phyloP scores from a whole-genome alignment of 2,888 invertebrate genomes.

The Oscheius myriophilus region DNA sequence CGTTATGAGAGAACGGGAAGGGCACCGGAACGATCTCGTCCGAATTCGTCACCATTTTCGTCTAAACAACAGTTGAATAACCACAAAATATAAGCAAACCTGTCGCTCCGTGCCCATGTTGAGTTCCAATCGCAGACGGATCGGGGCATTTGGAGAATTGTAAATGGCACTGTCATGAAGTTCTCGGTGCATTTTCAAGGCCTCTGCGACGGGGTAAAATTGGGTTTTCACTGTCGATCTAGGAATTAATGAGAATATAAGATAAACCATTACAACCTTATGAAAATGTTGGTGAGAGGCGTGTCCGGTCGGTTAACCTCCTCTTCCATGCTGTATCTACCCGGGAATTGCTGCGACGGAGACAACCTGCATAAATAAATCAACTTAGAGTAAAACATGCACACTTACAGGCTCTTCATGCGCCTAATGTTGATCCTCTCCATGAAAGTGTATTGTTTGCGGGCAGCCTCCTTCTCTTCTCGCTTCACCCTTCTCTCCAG shows the following conservation, averaged over 20 bases:
- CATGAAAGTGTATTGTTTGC: constrained; percentile 68
- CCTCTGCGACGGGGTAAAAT: constrained; percentile 81
- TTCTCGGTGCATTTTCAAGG: constrained; percentile 82
- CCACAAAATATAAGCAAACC: constrained; percentile 71
- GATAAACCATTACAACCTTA: constrained; percentile 31
- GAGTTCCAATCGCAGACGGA: constrained; percentile 81
- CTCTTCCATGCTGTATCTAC: constrained; percentile 57
- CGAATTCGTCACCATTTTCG: constrained; percentile 64
- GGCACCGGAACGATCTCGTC: constrained; percentile 69
- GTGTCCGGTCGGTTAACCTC: constrained; percentile 60
- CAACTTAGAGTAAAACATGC: not conserved
- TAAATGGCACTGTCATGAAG: constrained; percentile 85
- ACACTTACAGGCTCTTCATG: constrained; percentile 62
- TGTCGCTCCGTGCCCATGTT: constrained; percentile 82
- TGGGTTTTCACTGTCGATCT: constrained; percentile 73
- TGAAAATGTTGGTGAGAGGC: constrained; percentile 58
- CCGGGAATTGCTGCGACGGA: constrained; percentile 66
- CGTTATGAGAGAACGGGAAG: constrained; percentile 66
- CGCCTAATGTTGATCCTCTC: constrained; percentile 65
- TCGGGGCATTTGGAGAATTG: constrained; percentile 80
- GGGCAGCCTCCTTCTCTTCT: constrained; percentile 66
- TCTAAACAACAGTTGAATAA: constrained; percentile 40
- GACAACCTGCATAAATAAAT: constrained; percentile 49
- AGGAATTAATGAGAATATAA: constrained; percentile 3
- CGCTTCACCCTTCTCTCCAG: constrained; percentile 62